Base-by-base conservation (phyloP, 92 coral and sea anemone species). In the Parazoanthus atlanticus region DNA sequence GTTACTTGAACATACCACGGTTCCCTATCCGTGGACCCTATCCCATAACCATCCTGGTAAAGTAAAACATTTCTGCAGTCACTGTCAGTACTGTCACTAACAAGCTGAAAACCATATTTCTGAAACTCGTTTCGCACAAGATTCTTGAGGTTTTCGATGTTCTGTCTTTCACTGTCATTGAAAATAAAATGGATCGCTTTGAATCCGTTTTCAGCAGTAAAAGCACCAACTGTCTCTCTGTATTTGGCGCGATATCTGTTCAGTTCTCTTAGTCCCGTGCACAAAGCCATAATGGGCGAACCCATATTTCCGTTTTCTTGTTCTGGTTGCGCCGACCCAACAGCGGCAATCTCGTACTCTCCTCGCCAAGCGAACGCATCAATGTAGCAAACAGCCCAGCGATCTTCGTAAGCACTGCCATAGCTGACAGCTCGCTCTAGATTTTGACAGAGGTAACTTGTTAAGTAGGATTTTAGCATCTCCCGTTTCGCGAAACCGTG, bases 361-460 rank as follows among this genome's bases (percentile, higher is more conserved):
- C 85, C 85, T 19, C 56, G 64, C 85, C 85, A 81, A 0, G 85
- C 74, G 75, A 81, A 81, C 8, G 74, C 85, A 81, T 61, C 85
- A 11, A 64, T 81, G 41, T 81, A 81, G 33, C 74, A 81, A 25
- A 64, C 54, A 23, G 33, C 67, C 85, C 85, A 81, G 85, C 30
- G 38, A 0, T 25, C 84, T 54, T 54, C 74, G 8, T 11, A 8
- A 30, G 30, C 30, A n/a, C 16, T 6, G 6, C 32, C 33, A 81
- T 17, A 9, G 0, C 7, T 36, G 3, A 43, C 3, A 81, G 56
- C 74, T 29, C n/a, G n/a, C 31, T 1, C 32, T 61, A 81, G 19
- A 4, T 25, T 30, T 36, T 69, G 73, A 26, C 86, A 36, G 21
- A 81, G 56, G 1, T 23, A 81, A 13, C 75, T 26, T 5, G 75